phyloP scores from a whole-genome alignment of 2,113 vertebrate genomes.

The Calypte anna region DNA sequence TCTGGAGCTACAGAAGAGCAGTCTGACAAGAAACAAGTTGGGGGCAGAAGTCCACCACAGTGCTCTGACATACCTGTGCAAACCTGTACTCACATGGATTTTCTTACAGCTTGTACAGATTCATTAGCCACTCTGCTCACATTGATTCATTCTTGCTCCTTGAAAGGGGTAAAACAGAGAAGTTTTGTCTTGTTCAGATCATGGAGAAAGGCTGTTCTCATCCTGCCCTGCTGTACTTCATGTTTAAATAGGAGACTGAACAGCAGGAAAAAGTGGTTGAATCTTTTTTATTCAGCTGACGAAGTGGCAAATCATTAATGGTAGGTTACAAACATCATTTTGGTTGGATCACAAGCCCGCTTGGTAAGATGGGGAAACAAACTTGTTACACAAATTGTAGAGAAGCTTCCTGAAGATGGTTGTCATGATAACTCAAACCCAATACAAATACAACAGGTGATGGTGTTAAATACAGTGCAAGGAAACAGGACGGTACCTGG shows the following conservation, averaged over 20 bases:
- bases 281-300: conserved; percentile 78
- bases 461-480: conserved; percentile 60
- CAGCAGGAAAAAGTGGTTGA: conserved; percentile 3
- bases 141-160: neutral
- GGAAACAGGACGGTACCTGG: neutral
- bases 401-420: conserved; percentile 63
- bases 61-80: neutral
- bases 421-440: conserved; percentile 62
- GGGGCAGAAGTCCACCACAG: too few relatives aligned
- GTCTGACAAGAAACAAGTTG: neutral
- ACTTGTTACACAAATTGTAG: conserved; percentile 57
- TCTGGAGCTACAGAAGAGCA: neutral
- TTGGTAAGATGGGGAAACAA: conserved; percentile 75
- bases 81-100: neutral
- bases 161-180: neutral
- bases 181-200: neutral
- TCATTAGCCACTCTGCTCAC: too few relatives aligned
- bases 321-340: conserved; percentile 76
- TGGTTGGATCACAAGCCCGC: conserved; percentile 70
- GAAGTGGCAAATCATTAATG: conserved; percentile 64
- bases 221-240: neutral
- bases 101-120: neutral
- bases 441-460: conserved; percentile 58
- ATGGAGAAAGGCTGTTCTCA: neutral
- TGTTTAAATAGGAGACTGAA: neutral